phyloP scores from a whole-genome alignment of 2,797 vertebrate genomes.

The Labeo calbasu region DNA sequence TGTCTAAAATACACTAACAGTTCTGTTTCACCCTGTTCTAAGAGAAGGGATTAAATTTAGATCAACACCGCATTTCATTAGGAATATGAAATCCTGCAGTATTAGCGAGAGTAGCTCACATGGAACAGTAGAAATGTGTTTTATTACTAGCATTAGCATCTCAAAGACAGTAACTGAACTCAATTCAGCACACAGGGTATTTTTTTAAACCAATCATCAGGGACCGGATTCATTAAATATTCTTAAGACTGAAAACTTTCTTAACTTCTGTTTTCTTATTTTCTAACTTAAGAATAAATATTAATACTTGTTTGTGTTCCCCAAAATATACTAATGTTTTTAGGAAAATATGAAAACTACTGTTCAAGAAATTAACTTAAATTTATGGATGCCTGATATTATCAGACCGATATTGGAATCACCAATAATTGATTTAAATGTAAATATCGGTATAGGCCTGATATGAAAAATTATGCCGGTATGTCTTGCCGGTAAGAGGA shows the following conservation, averaged over 20 bases:
- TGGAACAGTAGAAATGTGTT: not conserved
- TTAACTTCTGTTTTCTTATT: not conserved
- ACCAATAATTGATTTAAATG: too few relatives aligned
- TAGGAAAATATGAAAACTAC: too few relatives aligned
- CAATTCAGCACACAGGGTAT: not conserved
- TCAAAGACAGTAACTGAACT: constrained; percentile 8
- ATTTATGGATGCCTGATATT: too few relatives aligned
- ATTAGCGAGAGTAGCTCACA: not conserved
- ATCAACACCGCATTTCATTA: constrained; percentile 9
- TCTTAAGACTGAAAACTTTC: not conserved
- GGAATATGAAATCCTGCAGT: constrained; percentile 4
- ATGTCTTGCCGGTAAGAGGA: too few relatives aligned
- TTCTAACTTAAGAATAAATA: not conserved
- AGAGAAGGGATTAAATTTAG: constrained; percentile 12
- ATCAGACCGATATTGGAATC: too few relatives aligned
- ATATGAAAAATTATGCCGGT: too few relatives aligned
- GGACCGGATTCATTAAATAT: not conserved
- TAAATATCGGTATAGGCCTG: too few relatives aligned
- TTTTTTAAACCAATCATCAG: not conserved
- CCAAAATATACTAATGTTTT: too few relatives aligned
- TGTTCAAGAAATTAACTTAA: too few relatives aligned
- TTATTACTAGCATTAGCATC: constrained; percentile 13
- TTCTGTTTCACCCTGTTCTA: constrained; percentile 1
- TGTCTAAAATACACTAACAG: not conserved
- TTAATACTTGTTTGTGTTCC: not conserved